phyloP scores from a whole-genome alignment of 2,113 vertebrate genomes.

The Gymnorhina tibicen region DNA sequence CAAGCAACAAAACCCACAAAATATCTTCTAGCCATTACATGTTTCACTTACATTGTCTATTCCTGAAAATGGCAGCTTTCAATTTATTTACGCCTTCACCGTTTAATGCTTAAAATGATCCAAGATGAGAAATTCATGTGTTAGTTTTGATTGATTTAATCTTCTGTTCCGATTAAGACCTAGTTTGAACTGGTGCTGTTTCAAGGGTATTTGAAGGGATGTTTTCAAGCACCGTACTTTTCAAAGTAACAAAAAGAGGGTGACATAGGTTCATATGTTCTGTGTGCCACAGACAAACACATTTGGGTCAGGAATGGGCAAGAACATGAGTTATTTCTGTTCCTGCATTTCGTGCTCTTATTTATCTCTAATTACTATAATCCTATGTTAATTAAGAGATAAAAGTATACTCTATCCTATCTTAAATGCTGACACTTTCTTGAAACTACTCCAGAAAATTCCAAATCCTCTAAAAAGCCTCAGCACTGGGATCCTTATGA shows the following conservation, averaged over 20 bases:
- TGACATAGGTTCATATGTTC: neutral
- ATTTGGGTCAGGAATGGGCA: neutral
- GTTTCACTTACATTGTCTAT: neutral
- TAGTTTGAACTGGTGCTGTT: neutral
- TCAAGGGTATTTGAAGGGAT: neutral
- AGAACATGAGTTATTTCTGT: neutral
- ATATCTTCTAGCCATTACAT: neutral
- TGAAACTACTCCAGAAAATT: constrained; percentile 1
- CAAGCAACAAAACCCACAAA: neutral
- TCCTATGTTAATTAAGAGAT: neutral
- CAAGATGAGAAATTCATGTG: neutral
- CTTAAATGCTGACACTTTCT: neutral
- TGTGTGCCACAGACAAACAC: neutral
- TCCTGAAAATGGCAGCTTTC: neutral
- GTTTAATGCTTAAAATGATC: neutral
- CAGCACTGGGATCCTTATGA: neutral
- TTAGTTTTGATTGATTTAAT: neutral
- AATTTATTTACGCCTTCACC: neutral
- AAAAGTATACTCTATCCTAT: neutral
- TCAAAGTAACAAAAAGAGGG: neutral
- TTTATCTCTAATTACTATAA: neutral
- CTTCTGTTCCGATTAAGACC: neutral
- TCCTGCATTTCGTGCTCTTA: neutral
- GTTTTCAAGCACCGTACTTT: neutral
- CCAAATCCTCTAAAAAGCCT: neutral